Conservation (phyloP, 1,140 invertebrate genomes). For the Drosophila teissieri region DNA sequence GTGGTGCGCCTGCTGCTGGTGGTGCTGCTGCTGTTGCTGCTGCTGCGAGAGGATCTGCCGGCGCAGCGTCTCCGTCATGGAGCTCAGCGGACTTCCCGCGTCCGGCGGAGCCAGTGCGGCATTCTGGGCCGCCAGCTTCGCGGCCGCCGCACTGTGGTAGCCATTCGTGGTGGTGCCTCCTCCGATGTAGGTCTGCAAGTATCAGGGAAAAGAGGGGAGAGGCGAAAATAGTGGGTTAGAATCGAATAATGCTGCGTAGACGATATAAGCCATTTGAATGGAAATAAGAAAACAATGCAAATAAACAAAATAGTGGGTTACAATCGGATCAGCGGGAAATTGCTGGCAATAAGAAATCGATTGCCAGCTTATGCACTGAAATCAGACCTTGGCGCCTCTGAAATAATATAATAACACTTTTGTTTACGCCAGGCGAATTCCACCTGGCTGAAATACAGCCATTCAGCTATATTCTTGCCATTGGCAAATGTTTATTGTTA, state of each 20-base stretch:
- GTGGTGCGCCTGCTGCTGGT: constrained; percentile 72
- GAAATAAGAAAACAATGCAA: not conserved
- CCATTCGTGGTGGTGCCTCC: constrained; percentile 69
- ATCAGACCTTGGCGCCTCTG: constrained; percentile 17
- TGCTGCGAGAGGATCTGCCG: constrained; percentile 80
- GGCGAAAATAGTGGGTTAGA: constrained; percentile 1
- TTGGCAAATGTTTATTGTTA: constrained; percentile 24
- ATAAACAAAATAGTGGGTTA: not conserved
- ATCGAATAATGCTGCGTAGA: no score
- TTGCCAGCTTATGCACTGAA: not conserved
- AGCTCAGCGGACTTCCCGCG: constrained; percentile 65
- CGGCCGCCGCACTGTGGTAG: constrained; percentile 73
- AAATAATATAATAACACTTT: constrained; percentile 34
- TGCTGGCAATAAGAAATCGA: not conserved
- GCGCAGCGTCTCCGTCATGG: constrained; percentile 78
- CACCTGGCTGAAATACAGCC: constrained; percentile 15
- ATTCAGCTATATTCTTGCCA: constrained; percentile 7
- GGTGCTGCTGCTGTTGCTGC: constrained; percentile 67
- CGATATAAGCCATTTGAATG: not conserved
- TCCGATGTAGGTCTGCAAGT: constrained; percentile 58
- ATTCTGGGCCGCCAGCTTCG: constrained; percentile 69
- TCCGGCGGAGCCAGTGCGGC: constrained; percentile 71
- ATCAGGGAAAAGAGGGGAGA: not conserved
- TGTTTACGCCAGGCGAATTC: constrained; percentile 27
- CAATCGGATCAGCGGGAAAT: not conserved